Percentiles rank a stretch among this genome's conserved stretches.
phyloP scores from a whole-genome alignment of 2,797 vertebrate genomes.

The Rallus crepitans region DNA sequence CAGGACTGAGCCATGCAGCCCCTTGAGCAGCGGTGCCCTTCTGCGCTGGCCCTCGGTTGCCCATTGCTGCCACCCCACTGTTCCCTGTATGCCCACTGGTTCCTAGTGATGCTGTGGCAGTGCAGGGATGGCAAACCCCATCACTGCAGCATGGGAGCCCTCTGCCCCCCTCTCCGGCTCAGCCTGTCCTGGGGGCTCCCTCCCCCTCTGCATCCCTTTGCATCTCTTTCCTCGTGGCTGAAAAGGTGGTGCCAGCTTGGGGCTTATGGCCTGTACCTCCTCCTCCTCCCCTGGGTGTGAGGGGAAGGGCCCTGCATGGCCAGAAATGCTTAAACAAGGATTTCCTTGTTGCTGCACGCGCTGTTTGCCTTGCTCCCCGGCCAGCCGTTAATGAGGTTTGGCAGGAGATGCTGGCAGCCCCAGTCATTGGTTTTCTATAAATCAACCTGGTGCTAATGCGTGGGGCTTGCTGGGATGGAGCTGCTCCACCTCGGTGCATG shows the following conservation, averaged over 20 bases:
- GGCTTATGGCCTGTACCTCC: background rate
- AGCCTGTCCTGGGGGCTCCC: background rate
- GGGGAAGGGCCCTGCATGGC: constrained; percentile 11
- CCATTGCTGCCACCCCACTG: background rate
- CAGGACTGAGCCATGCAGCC: background rate
- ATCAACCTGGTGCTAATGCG: constrained; percentile 51
- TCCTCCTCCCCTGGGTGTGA: background rate
- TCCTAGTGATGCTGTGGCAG: background rate
- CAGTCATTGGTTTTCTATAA: constrained; percentile 53
- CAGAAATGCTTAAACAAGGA: constrained; percentile 58
- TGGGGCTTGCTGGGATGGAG: background rate
- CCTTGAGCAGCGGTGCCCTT: background rate
- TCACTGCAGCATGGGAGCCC: fast-evolving
- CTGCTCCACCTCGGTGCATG: fast-evolving
- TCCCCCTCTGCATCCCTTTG: background rate
- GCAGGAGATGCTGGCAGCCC: constrained; percentile 13
- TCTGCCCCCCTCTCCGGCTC: fast-evolving
- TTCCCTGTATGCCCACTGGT: background rate
- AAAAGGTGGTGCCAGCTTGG: background rate
- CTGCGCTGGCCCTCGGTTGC: background rate
- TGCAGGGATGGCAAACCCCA: background rate
- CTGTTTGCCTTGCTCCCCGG: constrained; percentile 53
- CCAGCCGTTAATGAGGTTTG: constrained; percentile 49
- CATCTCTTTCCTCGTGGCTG: background rate
- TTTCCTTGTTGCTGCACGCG: constrained; percentile 59